Evolutionary conservation across 2,113 vertebrate species (phyloP).

Genomic region (Kryptolebias marmoratus): DNA sequence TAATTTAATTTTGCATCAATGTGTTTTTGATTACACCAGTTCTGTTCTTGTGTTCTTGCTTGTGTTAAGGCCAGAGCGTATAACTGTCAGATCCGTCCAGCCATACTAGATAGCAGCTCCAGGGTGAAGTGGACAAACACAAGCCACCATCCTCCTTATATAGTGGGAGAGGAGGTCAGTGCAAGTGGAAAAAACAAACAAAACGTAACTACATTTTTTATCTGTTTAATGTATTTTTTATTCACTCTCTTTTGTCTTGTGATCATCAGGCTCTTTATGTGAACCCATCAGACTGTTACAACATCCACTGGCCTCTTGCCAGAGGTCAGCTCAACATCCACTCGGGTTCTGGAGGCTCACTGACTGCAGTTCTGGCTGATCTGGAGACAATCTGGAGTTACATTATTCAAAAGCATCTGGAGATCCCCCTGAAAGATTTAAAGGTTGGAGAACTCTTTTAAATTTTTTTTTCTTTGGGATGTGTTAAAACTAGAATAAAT

Average conservation of each 20-base stretch:
- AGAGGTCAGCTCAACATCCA: slow-evolving; percentile 93
- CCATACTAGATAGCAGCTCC: slow-evolving; percentile 91
- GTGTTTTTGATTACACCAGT: too few relatives aligned
- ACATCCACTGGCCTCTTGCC: slow-evolving; percentile 92
- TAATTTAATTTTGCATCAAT: not conserved
- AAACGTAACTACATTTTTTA: not conserved
- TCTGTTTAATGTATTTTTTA: not conserved
- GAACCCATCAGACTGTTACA: slow-evolving; percentile 91
- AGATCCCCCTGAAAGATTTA: slow-evolving; percentile 95
- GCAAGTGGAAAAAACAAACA: not conserved
- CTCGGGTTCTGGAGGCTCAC: slow-evolving; percentile 88
- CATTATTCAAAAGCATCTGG: slow-evolving; percentile 92
- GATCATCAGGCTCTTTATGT: slow-evolving; percentile 87
- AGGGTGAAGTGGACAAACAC: slow-evolving; percentile 95
- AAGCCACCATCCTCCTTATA: slow-evolving; percentile 87
- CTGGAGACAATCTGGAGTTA: slow-evolving; percentile 95
- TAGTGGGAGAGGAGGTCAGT: slow-evolving; percentile 96
- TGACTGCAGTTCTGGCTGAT: slow-evolving; percentile 90
- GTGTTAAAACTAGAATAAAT: not conserved
- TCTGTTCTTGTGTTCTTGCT: not conserved
- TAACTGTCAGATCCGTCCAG: slow-evolving; percentile 94
- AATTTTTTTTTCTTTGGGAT: not conserved
- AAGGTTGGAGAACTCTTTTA: slow-evolving; percentile 83
- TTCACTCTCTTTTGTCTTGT: not conserved
- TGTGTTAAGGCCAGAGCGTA: slow-evolving; percentile 87